These are phyloP conservation scores for Clanis bilineata DNA, from an alignment of 2,888 invertebrate genomes.

Conservation along the genomic window DNA sequence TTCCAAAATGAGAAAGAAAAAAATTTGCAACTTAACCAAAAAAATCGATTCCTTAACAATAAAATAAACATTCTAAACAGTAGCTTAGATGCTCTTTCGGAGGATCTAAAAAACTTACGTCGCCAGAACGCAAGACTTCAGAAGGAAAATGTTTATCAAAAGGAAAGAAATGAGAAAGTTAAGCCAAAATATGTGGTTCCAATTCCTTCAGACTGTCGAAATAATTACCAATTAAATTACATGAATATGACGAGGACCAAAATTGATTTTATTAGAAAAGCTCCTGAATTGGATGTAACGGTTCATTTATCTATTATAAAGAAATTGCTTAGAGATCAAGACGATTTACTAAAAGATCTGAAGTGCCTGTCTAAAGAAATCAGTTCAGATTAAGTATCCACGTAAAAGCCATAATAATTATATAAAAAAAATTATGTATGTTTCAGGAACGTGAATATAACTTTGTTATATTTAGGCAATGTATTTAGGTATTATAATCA, in stretches of 20 bases:
- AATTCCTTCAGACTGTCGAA: conserved; percentile 3
- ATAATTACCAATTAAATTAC: neutral
- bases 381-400: neutral
- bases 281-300: conserved; percentile 37
- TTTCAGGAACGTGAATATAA: too few relatives aligned
- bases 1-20: conserved; percentile 44
- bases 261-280: neutral
- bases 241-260: neutral
- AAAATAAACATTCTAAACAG: conserved; percentile 51
- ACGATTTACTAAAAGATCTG: conserved; percentile 47
- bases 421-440: too few relatives aligned
- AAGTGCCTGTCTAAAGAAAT: conserved; percentile 37
- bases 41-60: conserved; percentile 49
- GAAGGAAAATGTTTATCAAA: conserved; percentile 27
- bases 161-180: neutral
- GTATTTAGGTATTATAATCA: too few relatives aligned
- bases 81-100: conserved; percentile 37
- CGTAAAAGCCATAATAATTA: neutral
- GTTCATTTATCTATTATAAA: conserved; percentile 51
- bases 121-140: conserved; percentile 35
- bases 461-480: too few relatives aligned
- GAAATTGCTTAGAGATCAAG: conserved; percentile 53
- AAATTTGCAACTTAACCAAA: conserved; percentile 46
- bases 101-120: conserved; percentile 42
- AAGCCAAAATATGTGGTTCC: neutral